A percentile compares a stretch with the other conserved stretches of the same genome.
phyloP scores from a whole-genome alignment of 2,113 vertebrate genomes.

The Terrapene triunguis region DNA sequence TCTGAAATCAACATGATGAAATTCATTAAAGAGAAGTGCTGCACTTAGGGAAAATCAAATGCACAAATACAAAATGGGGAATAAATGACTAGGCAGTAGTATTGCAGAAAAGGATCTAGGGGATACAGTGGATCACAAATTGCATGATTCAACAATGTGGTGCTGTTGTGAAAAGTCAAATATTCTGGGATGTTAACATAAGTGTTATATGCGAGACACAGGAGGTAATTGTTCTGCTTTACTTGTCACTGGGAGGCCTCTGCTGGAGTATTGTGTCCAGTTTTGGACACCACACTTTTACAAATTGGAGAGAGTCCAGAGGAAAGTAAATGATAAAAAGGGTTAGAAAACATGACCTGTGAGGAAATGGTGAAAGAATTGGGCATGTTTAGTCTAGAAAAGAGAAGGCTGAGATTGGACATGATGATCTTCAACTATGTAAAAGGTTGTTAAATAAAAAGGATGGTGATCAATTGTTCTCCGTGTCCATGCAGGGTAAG shows the following conservation, averaged over 20 bases:
- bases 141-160: neutral
- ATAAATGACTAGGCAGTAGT: too few relatives aligned
- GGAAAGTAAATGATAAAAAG: neutral
- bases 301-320: neutral
- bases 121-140: neutral
- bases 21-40: neutral
- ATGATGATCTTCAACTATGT: neutral
- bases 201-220: neutral
- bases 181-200: neutral
- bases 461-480: neutral
- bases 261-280: neutral
- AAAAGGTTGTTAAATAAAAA: neutral
- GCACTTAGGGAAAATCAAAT: neutral
- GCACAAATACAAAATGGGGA: neutral
- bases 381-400: neutral
- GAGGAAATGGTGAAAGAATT: neutral
- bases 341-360: neutral
- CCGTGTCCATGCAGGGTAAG: neutral
- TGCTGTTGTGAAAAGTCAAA: neutral
- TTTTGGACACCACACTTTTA: neutral
- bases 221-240: neutral
- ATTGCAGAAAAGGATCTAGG: neutral
- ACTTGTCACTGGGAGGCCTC: neutral
- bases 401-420: neutral
- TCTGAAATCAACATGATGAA: neutral